Evolutionary conservation across 2,888 invertebrate species (phyloP).

Genomic region (Hermaeophaga mercurialis): DNA sequence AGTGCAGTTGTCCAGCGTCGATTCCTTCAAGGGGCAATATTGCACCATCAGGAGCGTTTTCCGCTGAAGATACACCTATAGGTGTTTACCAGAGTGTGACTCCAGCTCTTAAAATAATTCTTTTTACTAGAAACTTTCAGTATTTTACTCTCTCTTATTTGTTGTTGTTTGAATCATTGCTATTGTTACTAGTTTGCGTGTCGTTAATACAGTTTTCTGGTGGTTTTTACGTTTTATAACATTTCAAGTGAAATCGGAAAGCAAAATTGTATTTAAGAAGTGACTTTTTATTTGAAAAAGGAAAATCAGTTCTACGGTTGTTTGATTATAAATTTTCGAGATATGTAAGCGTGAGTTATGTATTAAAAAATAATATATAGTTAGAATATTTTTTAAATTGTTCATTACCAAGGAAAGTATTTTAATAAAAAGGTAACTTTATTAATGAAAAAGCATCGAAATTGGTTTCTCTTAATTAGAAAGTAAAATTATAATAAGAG

Average conservation of each 20-base stretch:
- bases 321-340: not conserved
- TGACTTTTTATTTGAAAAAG: not conserved
- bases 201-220: not conserved
- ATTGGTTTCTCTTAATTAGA: no score
- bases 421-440: no score
- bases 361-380: no score
- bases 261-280: no score
- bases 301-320: not conserved
- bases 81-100: constrained; percentile 48
- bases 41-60: constrained; percentile 25
- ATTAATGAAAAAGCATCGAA: no score
- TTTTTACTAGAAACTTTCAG: constrained; percentile 35
- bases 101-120: constrained; percentile 39
- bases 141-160: constrained; percentile 35
- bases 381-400: no score
- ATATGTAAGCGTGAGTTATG: constrained; percentile 8
- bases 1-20: constrained; percentile 11
- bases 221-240: not conserved
- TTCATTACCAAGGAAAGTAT: no score
- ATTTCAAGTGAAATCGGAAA: constrained; percentile 3
- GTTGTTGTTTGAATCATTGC: constrained; percentile 10
- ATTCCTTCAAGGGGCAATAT: constrained; percentile 12
- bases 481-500: no score
- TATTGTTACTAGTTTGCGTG: constrained; percentile 14
- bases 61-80: constrained; percentile 33